Percentiles rank a stretch among this genome's conserved stretches.
Evolutionary conservation across 1,140 invertebrate genomes (phyloP).

Genomic region (Melanaphis sacchari): DNA sequence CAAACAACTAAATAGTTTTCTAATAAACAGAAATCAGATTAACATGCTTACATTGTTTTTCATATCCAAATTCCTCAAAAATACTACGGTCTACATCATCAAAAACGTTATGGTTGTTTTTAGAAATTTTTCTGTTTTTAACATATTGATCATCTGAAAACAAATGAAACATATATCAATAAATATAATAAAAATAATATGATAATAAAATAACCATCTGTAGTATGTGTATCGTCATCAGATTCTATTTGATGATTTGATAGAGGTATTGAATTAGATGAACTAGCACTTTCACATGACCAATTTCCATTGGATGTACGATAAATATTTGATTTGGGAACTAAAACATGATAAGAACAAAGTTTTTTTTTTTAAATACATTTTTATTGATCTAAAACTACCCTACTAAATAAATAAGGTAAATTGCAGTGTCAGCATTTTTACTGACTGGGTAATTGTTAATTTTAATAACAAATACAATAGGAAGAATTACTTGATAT

Average conservation of each 20-base stretch:
- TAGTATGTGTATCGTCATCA: conserved; percentile 6
- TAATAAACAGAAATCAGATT: background rate
- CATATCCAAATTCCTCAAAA: conserved; percentile 7
- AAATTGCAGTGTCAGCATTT: background rate
- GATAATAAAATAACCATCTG: conserved; percentile 12
- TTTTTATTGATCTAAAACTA: background rate
- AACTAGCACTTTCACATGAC: conserved; percentile 27
- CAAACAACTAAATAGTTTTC: background rate
- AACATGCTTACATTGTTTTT: background rate
- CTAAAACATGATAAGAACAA: background rate
- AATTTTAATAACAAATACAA: too few relatives aligned
- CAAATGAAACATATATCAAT: background rate
- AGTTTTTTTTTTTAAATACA: too few relatives aligned
- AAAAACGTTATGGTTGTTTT: background rate
- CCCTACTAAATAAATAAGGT: background rate
- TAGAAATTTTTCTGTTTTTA: conserved; percentile 29
- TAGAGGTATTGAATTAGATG: background rate
- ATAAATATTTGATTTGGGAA: background rate
- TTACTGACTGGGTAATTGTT: too few relatives aligned
- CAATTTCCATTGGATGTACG: background rate
- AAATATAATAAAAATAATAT: background rate
- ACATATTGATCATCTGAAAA: conserved; percentile 26
- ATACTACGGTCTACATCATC: background rate
- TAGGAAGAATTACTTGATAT: background rate
- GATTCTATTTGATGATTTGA: background rate